Base-by-base conservation (phyloP, 2,888 invertebrate species). In the Thymelicus lineola region DNA sequence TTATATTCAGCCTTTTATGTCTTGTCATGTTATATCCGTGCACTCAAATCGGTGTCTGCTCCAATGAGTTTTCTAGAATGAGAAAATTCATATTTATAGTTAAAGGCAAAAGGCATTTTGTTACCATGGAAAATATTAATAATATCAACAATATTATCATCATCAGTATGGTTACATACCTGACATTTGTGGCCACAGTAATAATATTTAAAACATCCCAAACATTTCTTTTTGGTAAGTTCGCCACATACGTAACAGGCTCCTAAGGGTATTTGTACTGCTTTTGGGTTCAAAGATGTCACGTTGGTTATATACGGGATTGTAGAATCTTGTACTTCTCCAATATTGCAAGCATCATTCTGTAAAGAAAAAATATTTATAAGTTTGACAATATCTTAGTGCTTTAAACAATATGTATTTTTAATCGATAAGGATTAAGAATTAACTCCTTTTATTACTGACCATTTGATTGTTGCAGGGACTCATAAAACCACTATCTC, bases 171-270 rank as follows among this genome's bases (percentile, higher is more conserved):
- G 42, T 55, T n/a, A 20, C 15, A 75, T 81, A 87, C 88, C 86
- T 83, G 82, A 68, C 88, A 88, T 35, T 73, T 61, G 71, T 64
- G 53, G 65, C 79, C 78, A 79, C 88, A 87, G 70, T 86, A 88
- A 72, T 81, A 79, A 17, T 59, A 61, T 63, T 75, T 74, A 66
- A 75, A 78, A 60, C 82, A 84, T 46, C 76, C 78, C 17, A 79
- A 45, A 66, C 84, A 86, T 61, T 71, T 77, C 3, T 72, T 70
- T 35, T 71, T 75, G 0, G 83, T 83, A 0, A 1, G 53, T 48
- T 71, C 79, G 14, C 77, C 73, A 66, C 87, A 88, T 7, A 86
- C 76, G 20, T 66, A 59, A 73, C 87, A 88, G 6, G 58, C 28
- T 4, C 78, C 78, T 42, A 64, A 62, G 4, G 48, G 20, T 45